phyloP scores from a whole-genome alignment of 2,113 vertebrate genomes.

The Clarias magur region DNA sequence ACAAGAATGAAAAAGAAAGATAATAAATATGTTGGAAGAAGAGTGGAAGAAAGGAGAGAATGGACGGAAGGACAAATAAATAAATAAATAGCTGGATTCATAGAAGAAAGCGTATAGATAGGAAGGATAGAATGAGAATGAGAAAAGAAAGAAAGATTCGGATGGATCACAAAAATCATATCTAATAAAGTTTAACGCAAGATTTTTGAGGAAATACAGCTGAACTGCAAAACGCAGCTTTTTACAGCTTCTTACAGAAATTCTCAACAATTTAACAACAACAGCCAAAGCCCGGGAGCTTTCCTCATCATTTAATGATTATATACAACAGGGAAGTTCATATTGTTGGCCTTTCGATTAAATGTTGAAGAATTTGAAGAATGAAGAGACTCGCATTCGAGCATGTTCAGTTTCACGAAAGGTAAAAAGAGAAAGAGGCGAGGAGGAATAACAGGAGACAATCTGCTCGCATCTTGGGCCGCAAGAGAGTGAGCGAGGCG shows the following conservation, averaged over 20 bases:
- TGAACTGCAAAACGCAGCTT: neutral
- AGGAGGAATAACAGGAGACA: conserved; percentile 60
- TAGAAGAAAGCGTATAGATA: neutral
- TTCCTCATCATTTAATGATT: neutral
- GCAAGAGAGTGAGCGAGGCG: conserved; percentile 50
- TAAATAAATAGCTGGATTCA: neutral
- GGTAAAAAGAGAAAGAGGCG: neutral
- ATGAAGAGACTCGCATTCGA: neutral
- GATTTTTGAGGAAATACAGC: neutral
- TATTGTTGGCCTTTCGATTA: neutral
- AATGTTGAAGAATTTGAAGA: neutral
- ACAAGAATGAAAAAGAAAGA: too few relatives aligned
- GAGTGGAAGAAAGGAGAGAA: too few relatives aligned
- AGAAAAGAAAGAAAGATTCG: neutral
- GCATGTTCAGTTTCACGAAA: neutral
- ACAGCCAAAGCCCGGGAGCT: neutral
- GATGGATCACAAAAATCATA: neutral
- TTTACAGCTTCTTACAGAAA: too few relatives aligned
- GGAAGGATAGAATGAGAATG: neutral
- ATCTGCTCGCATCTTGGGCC: conserved; percentile 48
- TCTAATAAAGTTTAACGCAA: neutral
- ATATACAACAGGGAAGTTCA: neutral
- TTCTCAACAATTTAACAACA: neutral
- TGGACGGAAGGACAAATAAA: too few relatives aligned
- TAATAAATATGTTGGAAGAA: too few relatives aligned